Evolutionary conservation across 2,888 invertebrate genomes (phyloP).

Genomic region (Cremastinae sp.): DNA sequence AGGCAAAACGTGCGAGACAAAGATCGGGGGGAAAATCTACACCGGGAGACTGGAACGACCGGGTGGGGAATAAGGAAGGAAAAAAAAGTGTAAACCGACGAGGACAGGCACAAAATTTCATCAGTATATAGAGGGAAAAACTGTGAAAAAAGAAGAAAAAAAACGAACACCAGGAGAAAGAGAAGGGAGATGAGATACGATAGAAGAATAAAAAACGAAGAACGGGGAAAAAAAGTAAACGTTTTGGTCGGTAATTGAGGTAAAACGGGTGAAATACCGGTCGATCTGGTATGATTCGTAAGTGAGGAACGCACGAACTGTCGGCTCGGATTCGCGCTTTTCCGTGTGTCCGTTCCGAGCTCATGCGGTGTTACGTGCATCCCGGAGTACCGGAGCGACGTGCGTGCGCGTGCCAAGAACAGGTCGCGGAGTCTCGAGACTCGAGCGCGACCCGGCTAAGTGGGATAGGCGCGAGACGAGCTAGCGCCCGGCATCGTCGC

Average conservation of each 20-base stretch:
- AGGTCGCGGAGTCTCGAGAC: slow-evolving; percentile 49
- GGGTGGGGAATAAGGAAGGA: too few relatives aligned
- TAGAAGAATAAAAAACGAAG: slow-evolving; percentile 34
- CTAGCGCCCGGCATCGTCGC: too few relatives aligned
- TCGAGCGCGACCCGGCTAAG: slow-evolving; percentile 58
- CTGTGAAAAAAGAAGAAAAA: not conserved
- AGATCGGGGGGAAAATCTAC: too few relatives aligned
- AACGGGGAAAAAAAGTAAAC: slow-evolving; percentile 27
- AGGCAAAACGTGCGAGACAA: too few relatives aligned
- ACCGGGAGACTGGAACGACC: too few relatives aligned
- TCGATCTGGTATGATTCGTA: slow-evolving; percentile 17
- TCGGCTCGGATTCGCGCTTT: not conserved
- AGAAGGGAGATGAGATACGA: not conserved
- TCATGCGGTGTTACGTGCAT: slow-evolving; percentile 29
- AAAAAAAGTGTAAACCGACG: slow-evolving; percentile 1
- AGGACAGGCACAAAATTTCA: not conserved
- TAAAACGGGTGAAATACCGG: slow-evolving; percentile 40
- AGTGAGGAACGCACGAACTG: slow-evolving; percentile 8
- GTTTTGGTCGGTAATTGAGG: slow-evolving; percentile 23
- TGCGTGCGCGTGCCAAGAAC: slow-evolving; percentile 32
- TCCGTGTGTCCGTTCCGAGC: slow-evolving; percentile 27
- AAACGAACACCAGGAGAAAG: not conserved
- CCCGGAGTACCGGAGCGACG: slow-evolving; percentile 21
- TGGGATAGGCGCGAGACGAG: slow-evolving; percentile 58
- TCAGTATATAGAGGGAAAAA: too few relatives aligned